Base-by-base conservation (phyloP, 2,888 invertebrate species). In the Pilophorus perplexus region DNA sequence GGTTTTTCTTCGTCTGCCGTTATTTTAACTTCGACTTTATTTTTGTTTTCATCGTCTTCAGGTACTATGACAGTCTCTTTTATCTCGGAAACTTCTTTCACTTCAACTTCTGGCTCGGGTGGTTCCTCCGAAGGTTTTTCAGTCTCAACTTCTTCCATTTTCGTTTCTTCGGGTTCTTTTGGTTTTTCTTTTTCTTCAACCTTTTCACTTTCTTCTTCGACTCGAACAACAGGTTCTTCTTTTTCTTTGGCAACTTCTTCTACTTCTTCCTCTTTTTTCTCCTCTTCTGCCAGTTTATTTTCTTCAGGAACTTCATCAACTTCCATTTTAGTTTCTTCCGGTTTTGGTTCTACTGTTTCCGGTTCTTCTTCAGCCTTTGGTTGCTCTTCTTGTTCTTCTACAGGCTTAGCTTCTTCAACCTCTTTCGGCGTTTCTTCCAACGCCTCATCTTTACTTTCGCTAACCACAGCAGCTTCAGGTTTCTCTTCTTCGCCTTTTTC, bases 381-480 rank as follows among this genome's bases (percentile, higher is more conserved):
- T 55, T 66, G 68, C 16, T 12, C 27, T 37, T 68, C 71, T 42
- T 72, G 60, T 33, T 33, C 33, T 33, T 33, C 33, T 33, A 18
- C 48, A 48, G 48, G 20, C 48, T 48, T 12, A 20, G 48, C 12
- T 3, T 48, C 22, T 20, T 71, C 71, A 66, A 68, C 72, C 73
- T 54, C 72, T 64, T 67, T 71, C 78, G 50, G 75, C 72, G 25
- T 72, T 74, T 62, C 78, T 76, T 69, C 79, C 72, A 37, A 71
- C 69, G 25, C 71, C 64, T 18, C 64, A 12, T 68, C 38, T 66
- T 74, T 73, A 5, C 70, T 71, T 54, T 74, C 74, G 57, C 72
- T 16, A 75, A 16, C 52, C 16, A 18, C 16, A 44, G 44, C 4
- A 18, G 65, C 62, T 8, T 44, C 66, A 23, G 64, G 52, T 60